Base-by-base conservation (phyloP, 1,140 invertebrate species). In the Pygmarrhopalites habei region DNA sequence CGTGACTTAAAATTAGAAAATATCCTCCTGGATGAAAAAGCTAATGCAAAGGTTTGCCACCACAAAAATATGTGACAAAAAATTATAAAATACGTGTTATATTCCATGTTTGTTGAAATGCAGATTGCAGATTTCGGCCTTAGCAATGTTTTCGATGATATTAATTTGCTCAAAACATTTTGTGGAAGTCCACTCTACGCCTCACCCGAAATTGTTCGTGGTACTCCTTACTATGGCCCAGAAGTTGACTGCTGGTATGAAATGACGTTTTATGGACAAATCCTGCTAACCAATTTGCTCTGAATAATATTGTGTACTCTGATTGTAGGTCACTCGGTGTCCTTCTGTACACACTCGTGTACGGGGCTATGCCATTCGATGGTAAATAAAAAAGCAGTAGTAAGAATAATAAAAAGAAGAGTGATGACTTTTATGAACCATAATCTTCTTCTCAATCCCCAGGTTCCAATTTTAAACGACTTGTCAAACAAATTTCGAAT, bases 311-410 rank as follows among this genome's bases (percentile, higher is more conserved):
- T 61, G 55, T 28, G 73, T 87, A 85, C n/a, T n/a, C n/a, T n/a
- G n/a, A n/a, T n/a, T 95, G 89, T 75, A 98, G 95, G 96, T 97
- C 93, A 21, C 78, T 99, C 52, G 96, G 96, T 58, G 96, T 99
- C 41, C 80, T 99, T 21, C 79, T 99, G 0, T 99, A 99, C 73
- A 98, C 96, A 28, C 79, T 99, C 72, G 95, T 98, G 49, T 99
- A 99, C 77, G 95, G 96, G 72, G 92, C 95, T 67, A 99, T 99
- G 96, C 96, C 96, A 26, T 99, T 99, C 76, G 95, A 98, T 79
- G 95, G 95, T 55, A 93, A 92, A 60, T n/a, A n/a, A n/a, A n/a
- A n/a, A n/a, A n/a, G n/a, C n/a, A n/a, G n/a, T n/a, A n/a, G n/a
- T n/a, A n/a, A n/a, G n/a, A n/a, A n/a, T n/a, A n/a, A n/a, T n/a